phyloP scores from a whole-genome alignment of 64 coral and sea anemone genomes.

The Dendronephthya gigantea region DNA sequence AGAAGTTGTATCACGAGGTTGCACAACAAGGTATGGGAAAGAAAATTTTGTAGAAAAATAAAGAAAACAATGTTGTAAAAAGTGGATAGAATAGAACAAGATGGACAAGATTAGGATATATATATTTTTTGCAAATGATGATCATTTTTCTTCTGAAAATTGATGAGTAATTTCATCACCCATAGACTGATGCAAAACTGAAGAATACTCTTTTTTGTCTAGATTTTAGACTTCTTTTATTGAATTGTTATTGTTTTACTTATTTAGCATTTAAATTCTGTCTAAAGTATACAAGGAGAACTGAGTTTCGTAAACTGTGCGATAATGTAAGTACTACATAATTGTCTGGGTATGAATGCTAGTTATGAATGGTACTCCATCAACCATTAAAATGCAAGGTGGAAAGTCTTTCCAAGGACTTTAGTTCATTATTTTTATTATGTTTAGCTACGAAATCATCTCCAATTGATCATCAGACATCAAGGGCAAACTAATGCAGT shows the following conservation, averaged over 20 bases:
- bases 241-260: slow-evolving; percentile 1
- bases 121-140: too few species aligned
- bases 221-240: too few species aligned
- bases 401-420: too few species aligned
- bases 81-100: too few species aligned
- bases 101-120: too few species aligned
- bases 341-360: not conserved
- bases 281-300: slow-evolving; percentile 73
- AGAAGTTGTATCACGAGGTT: slow-evolving; percentile 86
- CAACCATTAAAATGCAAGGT: too few species aligned
- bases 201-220: too few species aligned
- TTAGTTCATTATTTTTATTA: too few species aligned
- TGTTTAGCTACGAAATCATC: slow-evolving; percentile 86
- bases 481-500: slow-evolving; percentile 87
- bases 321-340: slow-evolving; percentile 70
- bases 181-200: too few species aligned
- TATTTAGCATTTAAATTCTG: slow-evolving; percentile 81
- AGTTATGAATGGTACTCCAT: not conserved
- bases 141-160: too few species aligned
- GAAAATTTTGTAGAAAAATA: too few species aligned
- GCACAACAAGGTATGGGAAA: slow-evolving; percentile 64
- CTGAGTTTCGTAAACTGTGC: slow-evolving; percentile 91
- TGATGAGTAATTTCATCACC: too few species aligned
- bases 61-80: not conserved
- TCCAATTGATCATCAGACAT: slow-evolving; percentile 68